Conservation (phyloP, 1,140 invertebrate genomes). For the Nomia melanderi region DNA sequence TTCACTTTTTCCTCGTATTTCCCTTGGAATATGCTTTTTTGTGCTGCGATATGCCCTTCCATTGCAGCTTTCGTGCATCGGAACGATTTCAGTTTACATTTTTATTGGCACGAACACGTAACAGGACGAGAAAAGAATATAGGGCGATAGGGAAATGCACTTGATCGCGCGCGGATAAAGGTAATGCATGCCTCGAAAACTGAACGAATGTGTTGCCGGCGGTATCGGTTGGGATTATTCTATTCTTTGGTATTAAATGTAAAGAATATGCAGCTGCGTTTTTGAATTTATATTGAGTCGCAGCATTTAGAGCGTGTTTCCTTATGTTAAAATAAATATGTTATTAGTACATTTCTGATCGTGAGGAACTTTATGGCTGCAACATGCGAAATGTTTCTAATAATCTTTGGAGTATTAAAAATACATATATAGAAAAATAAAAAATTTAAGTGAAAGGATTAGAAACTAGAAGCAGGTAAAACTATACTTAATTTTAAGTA, state of each 20-base stretch:
- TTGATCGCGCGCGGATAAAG: constrained; percentile 34
- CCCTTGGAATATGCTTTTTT: background rate
- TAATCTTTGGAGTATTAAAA: too few species aligned
- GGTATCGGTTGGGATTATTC: constrained; percentile 10
- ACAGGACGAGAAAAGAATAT: background rate
- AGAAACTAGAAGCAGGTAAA: too few species aligned
- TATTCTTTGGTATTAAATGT: constrained; percentile 22
- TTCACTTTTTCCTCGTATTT: background rate
- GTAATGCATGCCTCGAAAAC: constrained; percentile 25
- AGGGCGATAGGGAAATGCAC: constrained; percentile 4
- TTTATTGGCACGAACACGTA: background rate
- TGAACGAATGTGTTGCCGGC: background rate
- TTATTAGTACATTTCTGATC: too few species aligned
- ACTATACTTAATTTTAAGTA: too few species aligned
- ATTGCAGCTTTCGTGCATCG: background rate
- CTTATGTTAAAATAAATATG: too few species aligned
- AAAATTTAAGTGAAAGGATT: too few species aligned
- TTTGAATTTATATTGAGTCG: too few species aligned
- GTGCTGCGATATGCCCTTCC: background rate
- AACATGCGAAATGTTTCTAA: too few species aligned
- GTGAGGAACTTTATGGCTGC: too few species aligned
- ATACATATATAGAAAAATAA: too few species aligned
- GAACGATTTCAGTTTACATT: background rate
- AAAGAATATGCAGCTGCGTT: too few species aligned
- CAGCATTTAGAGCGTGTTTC: too few species aligned